Evolutionary conservation across 2,888 invertebrate species (phyloP).

Genomic region (Ectemnius continuus): DNA sequence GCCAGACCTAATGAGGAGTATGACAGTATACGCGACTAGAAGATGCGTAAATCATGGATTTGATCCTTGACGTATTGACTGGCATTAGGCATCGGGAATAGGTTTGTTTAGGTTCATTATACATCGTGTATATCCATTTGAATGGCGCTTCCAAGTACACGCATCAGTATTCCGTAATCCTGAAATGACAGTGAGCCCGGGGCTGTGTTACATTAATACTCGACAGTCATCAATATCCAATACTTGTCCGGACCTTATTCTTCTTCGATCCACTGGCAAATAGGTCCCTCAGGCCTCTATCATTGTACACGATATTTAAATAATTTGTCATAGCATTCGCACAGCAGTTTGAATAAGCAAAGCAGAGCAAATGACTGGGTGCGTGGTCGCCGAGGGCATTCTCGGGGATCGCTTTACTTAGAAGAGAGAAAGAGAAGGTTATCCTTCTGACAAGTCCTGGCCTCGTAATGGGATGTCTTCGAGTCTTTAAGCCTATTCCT

Average conservation of each 20-base stretch:
- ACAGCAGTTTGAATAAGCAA: too few species aligned
- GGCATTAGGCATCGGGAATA: not conserved
- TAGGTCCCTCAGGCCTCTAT: not conserved
- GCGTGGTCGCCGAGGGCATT: too few species aligned
- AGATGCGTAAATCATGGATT: too few species aligned
- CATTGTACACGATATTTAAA: slow-evolving; percentile 46
- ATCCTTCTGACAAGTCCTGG: not conserved
- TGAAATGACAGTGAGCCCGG: slow-evolving; percentile 27
- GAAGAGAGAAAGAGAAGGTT: not conserved
- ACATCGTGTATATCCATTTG: slow-evolving; percentile 22
- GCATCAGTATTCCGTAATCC: slow-evolving; percentile 35
- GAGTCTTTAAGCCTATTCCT: slow-evolving; percentile 56
- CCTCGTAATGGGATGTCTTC: slow-evolving; percentile 72
- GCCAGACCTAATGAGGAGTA: too few species aligned
- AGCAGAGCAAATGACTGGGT: too few species aligned
- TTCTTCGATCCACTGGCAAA: not conserved
- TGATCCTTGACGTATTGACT: too few species aligned
- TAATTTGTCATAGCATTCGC: slow-evolving; percentile 37
- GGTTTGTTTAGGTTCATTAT: slow-evolving; percentile 9
- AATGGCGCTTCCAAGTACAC: slow-evolving; percentile 36
- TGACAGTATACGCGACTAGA: too few species aligned
- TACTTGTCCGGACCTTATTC: slow-evolving; percentile 40
- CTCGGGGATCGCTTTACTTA: too few species aligned
- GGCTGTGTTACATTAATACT: slow-evolving; percentile 27
- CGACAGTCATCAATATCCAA: slow-evolving; percentile 18